Percentiles rank a stretch among this genome's conserved stretches.
Conservation (phyloP, 2,888 invertebrate genomes). For the Tanypteryx hageni region DNA sequence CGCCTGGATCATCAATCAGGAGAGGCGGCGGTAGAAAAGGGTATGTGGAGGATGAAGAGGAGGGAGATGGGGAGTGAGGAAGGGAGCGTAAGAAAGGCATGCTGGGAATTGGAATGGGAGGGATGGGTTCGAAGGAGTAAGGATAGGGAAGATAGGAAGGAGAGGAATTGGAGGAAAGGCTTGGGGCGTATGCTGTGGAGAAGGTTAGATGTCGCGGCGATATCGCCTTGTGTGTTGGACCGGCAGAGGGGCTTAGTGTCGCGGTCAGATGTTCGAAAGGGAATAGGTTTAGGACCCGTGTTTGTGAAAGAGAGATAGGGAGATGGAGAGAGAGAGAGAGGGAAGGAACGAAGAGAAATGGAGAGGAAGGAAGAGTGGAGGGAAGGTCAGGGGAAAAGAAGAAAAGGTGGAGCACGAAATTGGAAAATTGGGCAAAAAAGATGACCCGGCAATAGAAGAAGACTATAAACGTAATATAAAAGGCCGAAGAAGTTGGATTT, state of each 20-base stretch:
- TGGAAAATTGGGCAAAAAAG: neutral
- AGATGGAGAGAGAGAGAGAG: neutral
- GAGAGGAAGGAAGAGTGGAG: neutral
- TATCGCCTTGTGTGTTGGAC: neutral
- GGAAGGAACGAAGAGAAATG: neutral
- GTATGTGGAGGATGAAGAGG: neutral
- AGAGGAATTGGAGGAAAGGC: neutral
- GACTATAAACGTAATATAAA: neutral
- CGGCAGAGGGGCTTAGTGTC: constrained; percentile 33
- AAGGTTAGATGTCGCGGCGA: constrained; percentile 31
- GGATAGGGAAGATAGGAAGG: neutral
- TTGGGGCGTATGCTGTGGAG: neutral
- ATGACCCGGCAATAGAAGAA: neutral
- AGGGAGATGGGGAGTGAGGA: neutral
- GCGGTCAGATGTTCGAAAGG: constrained; percentile 32
- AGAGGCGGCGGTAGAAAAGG: neutral
- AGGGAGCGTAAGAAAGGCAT: neutral
- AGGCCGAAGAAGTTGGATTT: neutral
- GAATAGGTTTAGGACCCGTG: constrained; percentile 6
- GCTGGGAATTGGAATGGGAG: neutral
- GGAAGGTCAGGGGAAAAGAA: neutral
- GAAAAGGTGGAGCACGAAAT: neutral
- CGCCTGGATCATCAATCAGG: constrained; percentile 31
- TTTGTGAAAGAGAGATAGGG: neutral
- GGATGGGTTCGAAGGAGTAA: neutral